These are phyloP conservation scores for Xanthia icteritia DNA, from an alignment of 2,888 invertebrate genomes.

Conservation along the genomic window DNA sequence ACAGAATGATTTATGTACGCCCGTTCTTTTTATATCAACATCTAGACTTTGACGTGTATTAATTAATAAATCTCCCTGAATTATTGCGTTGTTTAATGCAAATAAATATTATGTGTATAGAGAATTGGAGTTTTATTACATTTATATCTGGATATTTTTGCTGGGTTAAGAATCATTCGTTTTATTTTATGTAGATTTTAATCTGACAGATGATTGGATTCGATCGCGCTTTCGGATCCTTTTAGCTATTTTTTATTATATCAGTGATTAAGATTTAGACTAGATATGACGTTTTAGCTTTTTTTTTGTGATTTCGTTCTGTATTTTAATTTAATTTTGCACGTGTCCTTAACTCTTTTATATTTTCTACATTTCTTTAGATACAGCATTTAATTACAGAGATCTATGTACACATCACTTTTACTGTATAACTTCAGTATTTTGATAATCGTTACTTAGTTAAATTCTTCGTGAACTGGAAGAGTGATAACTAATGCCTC, in stretches of 20 bases:
- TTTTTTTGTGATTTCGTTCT: conserved; percentile 6
- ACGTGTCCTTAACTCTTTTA: not conserved
- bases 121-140: conserved; percentile 47
- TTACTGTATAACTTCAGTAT: not conserved
- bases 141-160: conserved; percentile 54
- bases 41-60: conserved; percentile 72
- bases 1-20: conserved; percentile 78
- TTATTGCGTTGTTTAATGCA: conserved; percentile 65
- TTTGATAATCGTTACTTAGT: not conserved
- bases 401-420: no score
- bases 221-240: conserved; percentile 42
- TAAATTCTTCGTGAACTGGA: no score
- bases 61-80: conserved; percentile 72
- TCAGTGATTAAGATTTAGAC: conserved; percentile 34
- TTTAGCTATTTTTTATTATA: conserved; percentile 30
- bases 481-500: not conserved
- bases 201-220: conserved; percentile 66
- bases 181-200: conserved; percentile 64
- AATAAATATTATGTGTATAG: conserved; percentile 60
- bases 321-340: conserved; percentile 14
- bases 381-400: not conserved
- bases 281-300: not conserved
- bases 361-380: not conserved
- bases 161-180: conserved; percentile 37
- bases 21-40: conserved; percentile 71